Evolutionary conservation across 2,113 vertebrate species (phyloP).

Genomic region (Heptranchias perlo): DNA sequence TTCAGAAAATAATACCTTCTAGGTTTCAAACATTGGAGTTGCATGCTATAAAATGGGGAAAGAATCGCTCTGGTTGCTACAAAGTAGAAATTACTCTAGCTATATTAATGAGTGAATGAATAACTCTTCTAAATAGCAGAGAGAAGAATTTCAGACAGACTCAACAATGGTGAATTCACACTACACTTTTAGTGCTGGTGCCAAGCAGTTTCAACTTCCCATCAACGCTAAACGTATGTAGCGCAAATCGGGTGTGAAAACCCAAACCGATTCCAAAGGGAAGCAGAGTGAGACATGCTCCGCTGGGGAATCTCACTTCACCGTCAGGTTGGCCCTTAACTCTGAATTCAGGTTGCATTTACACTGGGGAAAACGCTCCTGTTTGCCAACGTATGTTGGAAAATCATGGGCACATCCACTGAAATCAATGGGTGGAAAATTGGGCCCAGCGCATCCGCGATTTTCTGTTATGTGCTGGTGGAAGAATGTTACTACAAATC

Average conservation of each 20-base stretch:
- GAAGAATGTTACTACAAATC: not conserved
- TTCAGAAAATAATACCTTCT: no score
- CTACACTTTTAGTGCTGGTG: not conserved
- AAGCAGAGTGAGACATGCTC: not conserved
- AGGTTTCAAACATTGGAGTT: no score
- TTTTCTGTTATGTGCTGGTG: not conserved
- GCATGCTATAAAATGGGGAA: no score
- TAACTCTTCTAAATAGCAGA: not conserved
- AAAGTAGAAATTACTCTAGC: no score
- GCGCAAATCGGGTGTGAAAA: not conserved
- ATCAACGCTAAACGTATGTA: not conserved
- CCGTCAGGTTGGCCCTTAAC: not conserved
- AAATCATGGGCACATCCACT: not conserved
- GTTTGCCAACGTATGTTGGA: not conserved
- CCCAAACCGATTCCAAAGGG: not conserved
- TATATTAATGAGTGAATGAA: no score
- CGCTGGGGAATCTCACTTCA: not conserved
- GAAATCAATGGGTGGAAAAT: not conserved
- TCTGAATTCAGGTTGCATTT: not conserved
- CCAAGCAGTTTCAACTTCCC: not conserved
- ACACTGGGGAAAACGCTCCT: not conserved
- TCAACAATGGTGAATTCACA: not conserved
- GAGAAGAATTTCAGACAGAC: not conserved
- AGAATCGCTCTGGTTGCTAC: no score
- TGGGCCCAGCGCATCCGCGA: not conserved